A percentile compares a stretch with the other conserved stretches of the same genome.
These are phyloP conservation scores for Sebastes minor DNA, from an alignment of 2,797 vertebrate species.

Conservation along the genomic window DNA sequence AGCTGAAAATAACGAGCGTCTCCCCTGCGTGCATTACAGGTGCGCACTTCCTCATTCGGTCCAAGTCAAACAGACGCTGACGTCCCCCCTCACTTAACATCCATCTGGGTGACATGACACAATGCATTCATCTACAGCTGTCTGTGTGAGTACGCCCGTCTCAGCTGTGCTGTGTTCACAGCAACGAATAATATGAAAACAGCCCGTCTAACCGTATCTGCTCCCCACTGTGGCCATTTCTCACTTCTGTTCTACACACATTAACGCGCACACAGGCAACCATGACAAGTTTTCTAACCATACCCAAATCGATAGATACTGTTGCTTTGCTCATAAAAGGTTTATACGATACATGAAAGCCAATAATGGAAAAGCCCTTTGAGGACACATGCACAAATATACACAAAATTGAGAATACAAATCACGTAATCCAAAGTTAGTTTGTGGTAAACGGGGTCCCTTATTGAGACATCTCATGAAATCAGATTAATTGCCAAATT, in stretches of 20 bases:
- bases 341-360: not conserved
- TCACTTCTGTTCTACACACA: slow-evolving; percentile 13
- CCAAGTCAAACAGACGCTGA: slow-evolving; percentile 38
- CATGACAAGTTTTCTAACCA: slow-evolving; percentile 9
- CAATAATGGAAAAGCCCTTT: slow-evolving; percentile 3
- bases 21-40: slow-evolving; percentile 36
- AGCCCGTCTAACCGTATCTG: not conserved
- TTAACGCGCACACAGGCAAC: slow-evolving; percentile 15
- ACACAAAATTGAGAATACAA: slow-evolving; percentile 3
- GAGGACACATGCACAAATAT: not conserved
- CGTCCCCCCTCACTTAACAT: slow-evolving; percentile 24
- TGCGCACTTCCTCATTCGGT: slow-evolving; percentile 7
- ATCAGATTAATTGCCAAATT: slow-evolving; percentile 73
- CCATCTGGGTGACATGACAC: slow-evolving; percentile 46
- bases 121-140: slow-evolving; percentile 31
- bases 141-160: slow-evolving; percentile 3
- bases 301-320: slow-evolving; percentile 28
- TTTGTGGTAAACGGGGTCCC: slow-evolving; percentile 37
- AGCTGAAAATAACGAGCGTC: slow-evolving; percentile 19
- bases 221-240: slow-evolving; percentile 16
- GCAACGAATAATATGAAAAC: slow-evolving; percentile 35
- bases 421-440: slow-evolving; percentile 25
- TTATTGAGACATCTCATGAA: slow-evolving; percentile 61
- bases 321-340: slow-evolving; percentile 11
- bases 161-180: slow-evolving; percentile 12